These are phyloP conservation scores for Elephas maximus DNA, from an alignment of 2,113 vertebrate species.

Conservation along the genomic window DNA sequence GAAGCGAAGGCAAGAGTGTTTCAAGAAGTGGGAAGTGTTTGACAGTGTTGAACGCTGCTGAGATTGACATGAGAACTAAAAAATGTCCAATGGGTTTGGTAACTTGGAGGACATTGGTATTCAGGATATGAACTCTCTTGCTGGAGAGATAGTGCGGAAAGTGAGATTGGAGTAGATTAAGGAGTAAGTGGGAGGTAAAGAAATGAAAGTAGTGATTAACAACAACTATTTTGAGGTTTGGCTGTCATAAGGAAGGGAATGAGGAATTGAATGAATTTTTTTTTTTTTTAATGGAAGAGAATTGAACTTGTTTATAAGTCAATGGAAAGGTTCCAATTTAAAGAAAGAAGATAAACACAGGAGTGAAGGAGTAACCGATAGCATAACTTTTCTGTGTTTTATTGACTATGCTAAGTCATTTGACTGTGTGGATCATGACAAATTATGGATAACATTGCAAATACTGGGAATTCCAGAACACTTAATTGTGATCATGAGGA, in stretches of 20 bases:
- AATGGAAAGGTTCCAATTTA: not conserved
- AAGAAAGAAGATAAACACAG: not conserved
- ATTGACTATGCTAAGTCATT: no score
- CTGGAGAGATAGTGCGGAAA: not conserved
- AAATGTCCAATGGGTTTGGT: not conserved
- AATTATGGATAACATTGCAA: no score
- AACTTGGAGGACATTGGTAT: not conserved
- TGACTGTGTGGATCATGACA: no score
- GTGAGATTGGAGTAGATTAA: not conserved
- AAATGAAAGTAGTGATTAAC: not conserved
- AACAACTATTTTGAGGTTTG: not conserved
- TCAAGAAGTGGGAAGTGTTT: not conserved
- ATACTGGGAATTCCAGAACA: no score
- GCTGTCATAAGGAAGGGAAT: not conserved
- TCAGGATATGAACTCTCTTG: not conserved
- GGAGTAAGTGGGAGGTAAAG: not conserved
- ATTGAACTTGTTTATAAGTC: not conserved
- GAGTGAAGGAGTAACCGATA: not conserved
- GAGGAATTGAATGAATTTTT: no score
- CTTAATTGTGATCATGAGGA: no score
- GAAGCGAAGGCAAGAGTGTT: not conserved
- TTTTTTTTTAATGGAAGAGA: not conserved
- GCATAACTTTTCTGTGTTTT: not conserved
- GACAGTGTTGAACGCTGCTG: not conserved
- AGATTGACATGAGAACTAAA: not conserved